phyloP scores from a whole-genome alignment of 2,797 vertebrate species.

The Phataginus tricuspis region DNA sequence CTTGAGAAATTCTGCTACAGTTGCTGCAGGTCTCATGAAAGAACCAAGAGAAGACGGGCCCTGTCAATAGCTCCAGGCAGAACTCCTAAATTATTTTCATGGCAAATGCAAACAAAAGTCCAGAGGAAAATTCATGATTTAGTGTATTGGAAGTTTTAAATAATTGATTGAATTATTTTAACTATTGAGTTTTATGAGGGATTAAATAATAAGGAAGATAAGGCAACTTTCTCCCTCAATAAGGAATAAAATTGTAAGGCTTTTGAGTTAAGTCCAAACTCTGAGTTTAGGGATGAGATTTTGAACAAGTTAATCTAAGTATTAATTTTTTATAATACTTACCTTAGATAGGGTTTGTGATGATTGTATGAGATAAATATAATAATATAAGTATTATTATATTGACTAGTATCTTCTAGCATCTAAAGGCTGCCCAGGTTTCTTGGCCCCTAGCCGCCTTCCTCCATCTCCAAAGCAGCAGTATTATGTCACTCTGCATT shows the following conservation, averaged over 20 bases:
- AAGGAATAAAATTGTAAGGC: not conserved
- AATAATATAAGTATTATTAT: no score
- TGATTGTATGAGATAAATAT: not conserved
- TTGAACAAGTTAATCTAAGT: not conserved
- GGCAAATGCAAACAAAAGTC: not conserved
- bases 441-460: not conserved
- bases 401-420: not conserved
- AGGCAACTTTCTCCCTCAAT: not conserved
- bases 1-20: not conserved
- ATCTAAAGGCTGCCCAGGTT: not conserved
- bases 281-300: not conserved
- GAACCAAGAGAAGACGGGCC: not conserved
- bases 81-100: not conserved
- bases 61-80: not conserved
- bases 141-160: not conserved
- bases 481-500: rapidly evolving
- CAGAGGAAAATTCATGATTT: not conserved
- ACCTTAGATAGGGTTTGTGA: not conserved
- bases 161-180: not conserved
- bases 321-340: not conserved
- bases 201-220: not conserved
- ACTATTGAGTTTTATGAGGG: not conserved
- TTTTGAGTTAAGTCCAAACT: not conserved
- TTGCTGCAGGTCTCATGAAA: not conserved
- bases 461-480: not conserved